Evolutionary conservation across 2,113 vertebrate species (phyloP).

Genomic region (Syngnathus floridae): DNA sequence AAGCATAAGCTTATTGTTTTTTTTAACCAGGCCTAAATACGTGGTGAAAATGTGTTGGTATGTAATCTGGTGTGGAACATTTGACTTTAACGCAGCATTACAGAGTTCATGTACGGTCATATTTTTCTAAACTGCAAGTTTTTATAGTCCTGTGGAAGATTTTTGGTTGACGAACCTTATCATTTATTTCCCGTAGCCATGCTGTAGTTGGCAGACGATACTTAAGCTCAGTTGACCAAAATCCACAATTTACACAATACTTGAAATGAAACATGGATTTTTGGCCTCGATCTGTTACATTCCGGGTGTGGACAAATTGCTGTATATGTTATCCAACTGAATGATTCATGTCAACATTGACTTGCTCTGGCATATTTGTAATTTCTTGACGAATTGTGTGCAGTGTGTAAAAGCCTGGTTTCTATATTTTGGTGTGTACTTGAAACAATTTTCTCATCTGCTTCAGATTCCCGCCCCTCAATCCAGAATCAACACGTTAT

Average conservation of each 20-base stretch:
- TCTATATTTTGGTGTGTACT: constrained; percentile 48
- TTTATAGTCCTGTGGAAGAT: neutral
- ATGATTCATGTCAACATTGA: constrained; percentile 29
- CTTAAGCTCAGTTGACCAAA: neutral
- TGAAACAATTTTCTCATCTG: neutral
- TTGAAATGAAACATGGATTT: constrained; percentile 6
- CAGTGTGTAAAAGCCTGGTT: constrained; percentile 40
- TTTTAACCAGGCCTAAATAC: neutral
- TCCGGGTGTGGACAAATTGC: constrained; percentile 23
- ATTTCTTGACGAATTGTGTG: constrained; percentile 22
- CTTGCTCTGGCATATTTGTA: constrained; percentile 19
- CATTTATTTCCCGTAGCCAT: neutral
- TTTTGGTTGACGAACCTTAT: neutral
- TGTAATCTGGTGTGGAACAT: neutral
- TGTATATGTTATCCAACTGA: constrained; percentile 11
- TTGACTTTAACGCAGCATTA: neutral
- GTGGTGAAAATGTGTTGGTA: neutral
- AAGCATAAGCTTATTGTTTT: neutral
- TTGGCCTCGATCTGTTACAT: neutral
- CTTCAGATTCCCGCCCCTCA: constrained; percentile 35
- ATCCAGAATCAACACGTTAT: constrained; percentile 9
- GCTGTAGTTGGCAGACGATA: neutral
- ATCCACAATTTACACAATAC: neutral
- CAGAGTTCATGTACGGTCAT: neutral
- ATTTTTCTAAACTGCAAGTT: constrained; percentile 1